Conservation (phyloP, 2,797 vertebrate genomes). For the Dromococcyx pavoninus region DNA sequence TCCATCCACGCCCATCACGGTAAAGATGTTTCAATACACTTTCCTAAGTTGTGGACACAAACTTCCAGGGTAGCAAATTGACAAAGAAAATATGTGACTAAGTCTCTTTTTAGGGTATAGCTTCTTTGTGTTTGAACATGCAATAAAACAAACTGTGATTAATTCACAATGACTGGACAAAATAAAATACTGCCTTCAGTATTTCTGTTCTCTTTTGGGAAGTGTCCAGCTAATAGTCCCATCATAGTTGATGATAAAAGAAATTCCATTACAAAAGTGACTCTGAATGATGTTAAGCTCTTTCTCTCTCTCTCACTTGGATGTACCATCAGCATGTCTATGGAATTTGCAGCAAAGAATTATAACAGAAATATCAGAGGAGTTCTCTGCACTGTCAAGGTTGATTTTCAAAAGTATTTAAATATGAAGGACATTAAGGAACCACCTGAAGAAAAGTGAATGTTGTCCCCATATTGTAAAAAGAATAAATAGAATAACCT, state of each 20-base stretch:
- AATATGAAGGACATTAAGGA: neutral
- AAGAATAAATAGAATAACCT: neutral
- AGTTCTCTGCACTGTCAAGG: neutral
- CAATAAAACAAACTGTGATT: neutral
- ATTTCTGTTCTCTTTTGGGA: neutral
- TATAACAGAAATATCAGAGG: neutral
- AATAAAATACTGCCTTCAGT: neutral
- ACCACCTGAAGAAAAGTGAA: neutral
- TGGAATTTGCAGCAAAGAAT: conserved; percentile 7
- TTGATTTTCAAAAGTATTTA: conserved; percentile 23
- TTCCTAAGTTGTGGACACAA: neutral
- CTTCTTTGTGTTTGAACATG: neutral
- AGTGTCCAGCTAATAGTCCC: neutral
- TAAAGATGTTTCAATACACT: neutral
- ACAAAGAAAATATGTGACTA: neutral
- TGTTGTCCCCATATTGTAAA: neutral
- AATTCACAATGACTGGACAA: neutral
- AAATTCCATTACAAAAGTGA: neutral
- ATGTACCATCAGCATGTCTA: neutral
- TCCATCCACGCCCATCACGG: neutral
- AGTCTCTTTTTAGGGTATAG: neutral
- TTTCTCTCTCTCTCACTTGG: neutral
- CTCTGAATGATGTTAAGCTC: neutral
- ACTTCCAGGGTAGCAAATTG: neutral
- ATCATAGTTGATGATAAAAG: neutral